A percentile compares a stretch with the other conserved stretches of the same genome.
Evolutionary conservation across 2,888 invertebrate genomes (phyloP).

Genomic region (Ditylenchus weischeri): DNA sequence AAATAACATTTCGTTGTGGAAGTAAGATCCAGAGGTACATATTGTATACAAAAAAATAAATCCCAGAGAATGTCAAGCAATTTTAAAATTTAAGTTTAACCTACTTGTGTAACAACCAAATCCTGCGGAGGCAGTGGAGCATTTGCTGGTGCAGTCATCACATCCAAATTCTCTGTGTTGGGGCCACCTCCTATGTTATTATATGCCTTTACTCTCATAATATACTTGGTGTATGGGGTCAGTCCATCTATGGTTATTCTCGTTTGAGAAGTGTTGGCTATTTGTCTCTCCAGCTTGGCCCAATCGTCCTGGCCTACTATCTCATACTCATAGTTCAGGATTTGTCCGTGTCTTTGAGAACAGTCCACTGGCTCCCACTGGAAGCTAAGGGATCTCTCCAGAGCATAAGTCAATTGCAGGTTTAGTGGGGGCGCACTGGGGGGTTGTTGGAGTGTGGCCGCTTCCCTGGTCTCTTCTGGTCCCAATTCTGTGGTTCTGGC

Average conservation of each 20-base stretch:
- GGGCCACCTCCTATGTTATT: constrained; percentile 59
- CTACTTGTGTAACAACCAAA: constrained; percentile 53
- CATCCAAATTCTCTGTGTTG: constrained; percentile 58
- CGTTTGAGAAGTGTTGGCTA: constrained; percentile 56
- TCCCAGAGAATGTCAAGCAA: neutral
- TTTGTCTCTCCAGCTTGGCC: constrained; percentile 58
- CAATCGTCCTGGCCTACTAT: constrained; percentile 58
- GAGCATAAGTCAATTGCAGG: constrained; percentile 53
- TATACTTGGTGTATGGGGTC: constrained; percentile 59
- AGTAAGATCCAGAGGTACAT: too few species aligned
- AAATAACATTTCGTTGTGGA: too few species aligned
- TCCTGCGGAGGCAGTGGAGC: constrained; percentile 58
- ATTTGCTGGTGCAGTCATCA: constrained; percentile 56
- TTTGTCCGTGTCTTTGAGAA: constrained; percentile 58
- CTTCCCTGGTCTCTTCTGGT: constrained; percentile 56
- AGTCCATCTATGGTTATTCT: constrained; percentile 56
- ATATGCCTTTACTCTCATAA: constrained; percentile 56
- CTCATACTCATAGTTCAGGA: constrained; percentile 59
- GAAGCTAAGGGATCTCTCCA: constrained; percentile 48
- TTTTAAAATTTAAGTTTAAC: neutral
- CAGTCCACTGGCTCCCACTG: constrained; percentile 56
- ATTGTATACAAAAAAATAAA: too few species aligned
- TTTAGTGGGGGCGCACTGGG: constrained; percentile 58
- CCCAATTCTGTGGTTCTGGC: constrained; percentile 56
- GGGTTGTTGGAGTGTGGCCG: constrained; percentile 55